Conservation (phyloP, 2,888 invertebrate species). For the Volucella zonaria region DNA sequence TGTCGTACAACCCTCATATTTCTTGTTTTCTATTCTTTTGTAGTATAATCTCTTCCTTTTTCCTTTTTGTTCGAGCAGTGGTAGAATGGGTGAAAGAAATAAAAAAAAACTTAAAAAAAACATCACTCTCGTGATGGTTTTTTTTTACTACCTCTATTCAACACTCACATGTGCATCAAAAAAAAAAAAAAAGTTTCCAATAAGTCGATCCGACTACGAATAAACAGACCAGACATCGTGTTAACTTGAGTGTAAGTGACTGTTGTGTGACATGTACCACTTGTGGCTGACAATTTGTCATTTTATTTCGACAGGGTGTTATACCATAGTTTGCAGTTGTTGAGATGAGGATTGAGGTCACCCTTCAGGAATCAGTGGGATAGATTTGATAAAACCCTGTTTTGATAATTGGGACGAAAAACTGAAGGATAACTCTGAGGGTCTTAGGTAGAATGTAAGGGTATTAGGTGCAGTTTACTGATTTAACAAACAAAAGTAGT, state of each 20-base stretch:
- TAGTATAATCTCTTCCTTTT: background rate
- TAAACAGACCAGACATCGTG: conserved; percentile 56
- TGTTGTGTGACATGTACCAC: conserved; percentile 58
- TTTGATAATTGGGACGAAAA: too few species aligned
- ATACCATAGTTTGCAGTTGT: too few species aligned
- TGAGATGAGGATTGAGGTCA: too few species aligned
- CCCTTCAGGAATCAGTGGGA: too few species aligned
- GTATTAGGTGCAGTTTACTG: background rate
- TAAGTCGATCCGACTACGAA: conserved; percentile 60
- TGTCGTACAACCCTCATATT: conserved; percentile 24
- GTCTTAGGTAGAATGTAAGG: background rate
- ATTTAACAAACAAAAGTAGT: conserved; percentile 2
- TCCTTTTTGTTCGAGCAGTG: background rate
- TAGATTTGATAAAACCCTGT: too few species aligned
- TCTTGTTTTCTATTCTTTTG: background rate
- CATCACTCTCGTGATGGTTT: conserved; percentile 21
- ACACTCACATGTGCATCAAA: conserved; percentile 54
- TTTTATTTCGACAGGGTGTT: conserved; percentile 36
- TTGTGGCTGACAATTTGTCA: conserved; percentile 69
- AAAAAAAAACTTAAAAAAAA: conserved; percentile 30
- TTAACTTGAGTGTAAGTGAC: conserved; percentile 56
- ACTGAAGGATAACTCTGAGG: background rate
- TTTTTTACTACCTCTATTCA: conserved; percentile 15
- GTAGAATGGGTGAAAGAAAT: background rate
- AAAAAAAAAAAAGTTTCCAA: conserved; percentile 39